Base-by-base conservation (phyloP, 2,888 invertebrate genomes). In the Drosophila acutilabella region DNA sequence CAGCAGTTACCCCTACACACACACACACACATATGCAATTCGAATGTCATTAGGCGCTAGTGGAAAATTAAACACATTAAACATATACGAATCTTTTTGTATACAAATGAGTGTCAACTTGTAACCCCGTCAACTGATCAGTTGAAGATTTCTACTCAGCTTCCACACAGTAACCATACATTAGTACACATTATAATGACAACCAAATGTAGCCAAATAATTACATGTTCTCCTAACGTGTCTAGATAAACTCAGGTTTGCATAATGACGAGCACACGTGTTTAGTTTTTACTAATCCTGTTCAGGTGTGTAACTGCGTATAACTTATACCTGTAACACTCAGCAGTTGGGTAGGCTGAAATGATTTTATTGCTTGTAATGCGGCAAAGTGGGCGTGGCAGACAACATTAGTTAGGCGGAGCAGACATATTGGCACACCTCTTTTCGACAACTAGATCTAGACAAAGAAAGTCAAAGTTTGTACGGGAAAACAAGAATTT, bases 1-100 rank as follows among this genome's bases (percentile, higher is more conserved):
- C 26, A 68, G 38, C 50, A 59, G 44, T 33, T 16, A 44, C 50
- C 7, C 16, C 18, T 11, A 44, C 40, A 41, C 36, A 26, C 65
- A 42, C 13, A 18, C 48, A 42, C 41, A n/a, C 53, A 45, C 11
- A 50, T 36, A 44, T 51, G 48, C 62, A 72, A 53, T 56, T 64
- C 66, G 45, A 48, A 8, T 64, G 59, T 64, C 66, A 65, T 77
- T 76, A 72, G 59, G 50, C 56, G 42, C 47, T 47, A 18, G 16
- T 45, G 64, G 47, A 41, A 44, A 67, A 69, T 69, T 69, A 73
- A 77, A 66, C 66, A 41, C 72, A 77, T 77, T 77, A 72, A 76
- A 62, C 64, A 73, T 77, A 64, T 62, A 75, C 54, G 51, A 48
- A 41, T 18, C 20, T 42, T 56, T 47, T 64, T 47, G 51, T 45